Conservation (phyloP, 2,113 vertebrate genomes). For the Mastomys coucha region DNA sequence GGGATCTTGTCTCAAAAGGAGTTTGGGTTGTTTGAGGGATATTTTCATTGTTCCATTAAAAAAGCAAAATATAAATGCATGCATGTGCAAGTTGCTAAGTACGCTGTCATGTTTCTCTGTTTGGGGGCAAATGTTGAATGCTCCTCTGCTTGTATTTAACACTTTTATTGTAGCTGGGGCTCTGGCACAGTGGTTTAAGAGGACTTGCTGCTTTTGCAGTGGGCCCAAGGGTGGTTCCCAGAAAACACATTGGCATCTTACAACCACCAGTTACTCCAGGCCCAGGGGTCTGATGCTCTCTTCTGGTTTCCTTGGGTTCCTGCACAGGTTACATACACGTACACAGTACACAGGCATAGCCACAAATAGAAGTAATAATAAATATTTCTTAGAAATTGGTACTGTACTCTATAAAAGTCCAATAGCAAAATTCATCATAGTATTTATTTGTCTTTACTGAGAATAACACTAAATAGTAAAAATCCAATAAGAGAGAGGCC, state of each 20-base stretch:
- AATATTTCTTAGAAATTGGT: conserved; percentile 15
- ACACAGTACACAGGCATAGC: not conserved
- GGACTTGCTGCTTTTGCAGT: not conserved
- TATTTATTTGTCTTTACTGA: not conserved
- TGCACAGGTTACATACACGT: not conserved
- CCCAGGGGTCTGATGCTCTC: not conserved
- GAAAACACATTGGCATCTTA: not conserved
- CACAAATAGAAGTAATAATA: not conserved
- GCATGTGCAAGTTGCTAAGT: not conserved
- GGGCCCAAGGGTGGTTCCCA: not conserved
- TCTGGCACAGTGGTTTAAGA: no score
- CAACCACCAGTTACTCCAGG: not conserved
- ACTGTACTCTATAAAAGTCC: not conserved
- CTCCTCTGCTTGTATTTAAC: not conserved
- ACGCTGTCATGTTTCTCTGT: not conserved
- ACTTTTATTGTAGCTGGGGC: not conserved
- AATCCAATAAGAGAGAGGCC: not conserved
- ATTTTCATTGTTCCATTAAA: not conserved
- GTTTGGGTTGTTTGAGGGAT: not conserved
- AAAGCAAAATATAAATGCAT: conserved; percentile 18
- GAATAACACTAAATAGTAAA: not conserved
- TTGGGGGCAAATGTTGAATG: not conserved
- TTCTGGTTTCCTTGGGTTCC: not conserved
- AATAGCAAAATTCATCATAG: not conserved
- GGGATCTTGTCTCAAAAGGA: not conserved